Conservation (phyloP, 2,888 invertebrate species). For the Neoitamus cyanurus region DNA sequence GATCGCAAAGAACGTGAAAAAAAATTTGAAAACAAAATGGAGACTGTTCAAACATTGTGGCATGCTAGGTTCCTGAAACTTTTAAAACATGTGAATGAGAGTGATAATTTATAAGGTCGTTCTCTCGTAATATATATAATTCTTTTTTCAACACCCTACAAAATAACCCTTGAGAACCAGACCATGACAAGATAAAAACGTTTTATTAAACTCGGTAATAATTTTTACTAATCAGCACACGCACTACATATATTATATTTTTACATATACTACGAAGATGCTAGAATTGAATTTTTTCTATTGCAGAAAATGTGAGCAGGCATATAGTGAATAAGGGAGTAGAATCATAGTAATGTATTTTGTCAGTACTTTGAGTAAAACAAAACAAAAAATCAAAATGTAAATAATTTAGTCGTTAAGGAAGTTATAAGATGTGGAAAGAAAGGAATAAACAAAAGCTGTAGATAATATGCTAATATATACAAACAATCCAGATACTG, state of each 20-base stretch:
- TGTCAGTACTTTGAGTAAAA: conserved; percentile 2
- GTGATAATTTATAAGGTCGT: too few species aligned
- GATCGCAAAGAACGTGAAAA: too few species aligned
- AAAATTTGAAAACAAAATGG: too few species aligned
- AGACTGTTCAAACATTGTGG: too few species aligned
- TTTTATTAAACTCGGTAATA: conserved; percentile 1
- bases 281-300: neutral
- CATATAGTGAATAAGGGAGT: neutral
- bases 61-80: too few species aligned
- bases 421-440: neutral
- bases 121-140: too few species aligned
- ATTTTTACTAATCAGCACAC: conserved; percentile 4
- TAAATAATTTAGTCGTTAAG: neutral
- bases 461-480: conserved; percentile 18
- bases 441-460: neutral
- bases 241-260: conserved; percentile 10
- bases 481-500: neutral
- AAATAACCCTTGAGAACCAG: neutral
- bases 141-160: neutral
- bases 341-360: conserved; percentile 1
- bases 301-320: neutral
- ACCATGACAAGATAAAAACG: neutral
- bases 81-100: too few species aligned
- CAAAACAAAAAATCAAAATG: conserved; percentile 27
- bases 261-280: neutral